Conservation (phyloP, 2,888 invertebrate genomes). For the Conus canariensis region DNA sequence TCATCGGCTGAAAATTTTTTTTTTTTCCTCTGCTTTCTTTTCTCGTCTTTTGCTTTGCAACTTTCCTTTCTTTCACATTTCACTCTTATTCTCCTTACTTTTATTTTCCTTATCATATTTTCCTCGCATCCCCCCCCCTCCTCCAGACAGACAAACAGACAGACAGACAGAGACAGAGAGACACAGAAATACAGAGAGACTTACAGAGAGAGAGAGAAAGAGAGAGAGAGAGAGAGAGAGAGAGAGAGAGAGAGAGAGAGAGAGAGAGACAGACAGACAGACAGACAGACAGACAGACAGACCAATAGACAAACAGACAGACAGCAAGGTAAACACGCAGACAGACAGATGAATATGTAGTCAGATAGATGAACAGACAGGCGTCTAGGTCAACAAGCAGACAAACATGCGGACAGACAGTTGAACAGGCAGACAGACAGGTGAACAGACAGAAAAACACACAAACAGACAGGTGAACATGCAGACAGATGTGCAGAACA, state of each 20-base stretch:
- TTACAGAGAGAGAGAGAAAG: neutral
- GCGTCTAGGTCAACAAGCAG: neutral
- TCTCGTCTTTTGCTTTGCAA: too few relatives aligned
- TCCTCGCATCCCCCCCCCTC: too few relatives aligned
- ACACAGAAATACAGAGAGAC: neutral
- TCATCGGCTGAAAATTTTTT: too few relatives aligned
- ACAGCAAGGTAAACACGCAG: neutral
- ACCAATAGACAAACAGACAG: neutral
- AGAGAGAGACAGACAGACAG: neutral
- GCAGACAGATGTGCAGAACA: too few relatives aligned
- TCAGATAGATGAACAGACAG: neutral
- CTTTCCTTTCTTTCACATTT: too few relatives aligned
- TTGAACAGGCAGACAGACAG: neutral
- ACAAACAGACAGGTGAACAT: slow-evolving; percentile 11
- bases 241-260: neutral
- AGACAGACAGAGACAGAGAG: neutral
- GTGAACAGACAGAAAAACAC: neutral
- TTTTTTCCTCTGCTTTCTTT: too few relatives aligned
- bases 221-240: too few relatives aligned
- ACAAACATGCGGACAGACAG: neutral
- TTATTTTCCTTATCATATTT: too few relatives aligned
- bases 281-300: neutral
- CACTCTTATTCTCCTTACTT: too few relatives aligned
- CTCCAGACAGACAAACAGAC: neutral
- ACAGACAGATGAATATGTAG: neutral